Conservation (phyloP, 2,113 vertebrate genomes). For the Phylloscopus trochilus region DNA sequence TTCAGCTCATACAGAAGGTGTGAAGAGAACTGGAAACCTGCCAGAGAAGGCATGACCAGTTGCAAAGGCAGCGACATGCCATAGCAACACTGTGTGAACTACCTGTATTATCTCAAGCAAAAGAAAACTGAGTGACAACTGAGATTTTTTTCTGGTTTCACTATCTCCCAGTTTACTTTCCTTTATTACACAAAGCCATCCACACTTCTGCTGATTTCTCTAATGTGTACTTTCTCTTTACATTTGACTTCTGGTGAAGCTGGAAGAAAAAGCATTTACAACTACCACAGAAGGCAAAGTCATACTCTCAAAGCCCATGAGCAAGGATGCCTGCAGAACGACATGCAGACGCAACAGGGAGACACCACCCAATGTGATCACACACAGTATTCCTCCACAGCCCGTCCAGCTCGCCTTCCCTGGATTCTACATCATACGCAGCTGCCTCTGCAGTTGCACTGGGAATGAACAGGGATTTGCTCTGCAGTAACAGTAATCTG, state of each 20-base stretch:
- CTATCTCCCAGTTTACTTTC: neutral
- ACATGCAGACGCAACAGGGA: fast-evolving
- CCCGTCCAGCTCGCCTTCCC: neutral
- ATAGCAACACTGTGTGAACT: neutral
- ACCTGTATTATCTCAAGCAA: neutral
- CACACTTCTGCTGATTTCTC: neutral
- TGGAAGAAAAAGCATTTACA: neutral
- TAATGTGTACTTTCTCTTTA: neutral
- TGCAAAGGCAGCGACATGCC: neutral
- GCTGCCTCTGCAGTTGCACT: neutral
- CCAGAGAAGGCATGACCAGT: neutral
- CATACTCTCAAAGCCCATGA: neutral
- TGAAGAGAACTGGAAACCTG: neutral
- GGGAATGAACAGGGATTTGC: neutral
- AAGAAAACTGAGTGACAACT: neutral
- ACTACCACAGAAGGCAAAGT: neutral
- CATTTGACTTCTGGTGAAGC: neutral
- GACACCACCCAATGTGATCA: neutral
- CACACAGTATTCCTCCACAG: fast-evolving
- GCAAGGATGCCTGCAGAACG: neutral
- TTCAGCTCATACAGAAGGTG: neutral
- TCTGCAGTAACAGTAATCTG: neutral
- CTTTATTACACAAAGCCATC: neutral
- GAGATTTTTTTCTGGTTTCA: neutral
- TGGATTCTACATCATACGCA: neutral